Evolutionary conservation across 2,797 vertebrate genomes (phyloP).

Genomic region (Mus caroli): DNA sequence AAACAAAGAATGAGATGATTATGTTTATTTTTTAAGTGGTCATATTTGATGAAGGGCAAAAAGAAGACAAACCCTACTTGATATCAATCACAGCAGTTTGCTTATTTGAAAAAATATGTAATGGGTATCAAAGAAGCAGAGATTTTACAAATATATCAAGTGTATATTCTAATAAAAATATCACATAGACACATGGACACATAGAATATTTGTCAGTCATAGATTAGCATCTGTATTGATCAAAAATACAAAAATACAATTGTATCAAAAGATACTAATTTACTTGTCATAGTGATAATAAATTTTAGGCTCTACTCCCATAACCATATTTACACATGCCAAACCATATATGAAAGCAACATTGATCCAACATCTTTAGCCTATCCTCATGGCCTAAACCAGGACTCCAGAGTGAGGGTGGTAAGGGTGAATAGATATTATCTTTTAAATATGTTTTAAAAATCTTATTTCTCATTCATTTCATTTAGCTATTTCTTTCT

Average conservation of each 20-base stretch:
- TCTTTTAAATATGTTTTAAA: background rate
- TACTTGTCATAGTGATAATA: background rate
- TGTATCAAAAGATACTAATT: slow-evolving; percentile 34
- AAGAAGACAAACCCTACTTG: background rate
- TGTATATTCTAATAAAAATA: slow-evolving; percentile 52
- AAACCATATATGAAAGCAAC: background rate
- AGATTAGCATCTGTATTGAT: background rate
- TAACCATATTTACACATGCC: background rate
- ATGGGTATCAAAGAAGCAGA: slow-evolving; percentile 16
- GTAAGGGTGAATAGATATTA: background rate
- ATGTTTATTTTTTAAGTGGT: background rate
- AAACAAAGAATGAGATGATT: background rate
- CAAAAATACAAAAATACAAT: no score
- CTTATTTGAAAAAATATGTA: slow-evolving; percentile 55
- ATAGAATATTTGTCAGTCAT: slow-evolving; percentile 36
- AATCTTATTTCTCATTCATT: background rate
- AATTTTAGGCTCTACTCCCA: background rate
- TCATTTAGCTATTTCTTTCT: background rate
- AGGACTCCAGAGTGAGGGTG: background rate
- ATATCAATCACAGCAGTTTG: background rate
- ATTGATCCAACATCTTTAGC: background rate
- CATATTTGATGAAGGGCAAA: background rate
- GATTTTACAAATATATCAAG: background rate
- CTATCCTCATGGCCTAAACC: background rate
- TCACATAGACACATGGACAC: slow-evolving; percentile 18